phyloP scores from a whole-genome alignment of 1,140 invertebrate genomes.

The Brachionus rotundiformis region DNA sequence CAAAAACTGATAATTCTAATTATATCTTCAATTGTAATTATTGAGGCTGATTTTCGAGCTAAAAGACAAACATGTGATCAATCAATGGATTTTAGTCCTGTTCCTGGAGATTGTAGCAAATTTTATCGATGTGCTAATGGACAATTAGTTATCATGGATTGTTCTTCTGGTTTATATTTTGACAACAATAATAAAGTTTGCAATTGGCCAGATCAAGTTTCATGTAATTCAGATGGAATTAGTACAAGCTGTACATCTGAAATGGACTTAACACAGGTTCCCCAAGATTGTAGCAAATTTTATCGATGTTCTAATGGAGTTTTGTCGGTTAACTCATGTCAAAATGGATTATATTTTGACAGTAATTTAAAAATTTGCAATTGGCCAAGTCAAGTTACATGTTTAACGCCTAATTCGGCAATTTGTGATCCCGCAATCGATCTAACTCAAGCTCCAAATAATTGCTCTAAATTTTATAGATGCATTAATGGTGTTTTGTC shows the following conservation, averaged over 20 bases:
- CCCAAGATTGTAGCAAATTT: slow-evolving; percentile 10
- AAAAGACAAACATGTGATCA: background rate
- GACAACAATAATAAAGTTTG: slow-evolving; percentile 10
- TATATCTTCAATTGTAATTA: background rate
- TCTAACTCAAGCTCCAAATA: background rate
- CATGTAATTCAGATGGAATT: background rate
- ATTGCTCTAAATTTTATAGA: slow-evolving; percentile 45
- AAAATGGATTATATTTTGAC: background rate
- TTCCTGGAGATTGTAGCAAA: slow-evolving; percentile 18
- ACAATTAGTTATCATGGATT: background rate
- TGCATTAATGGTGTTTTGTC: slow-evolving; percentile 14
- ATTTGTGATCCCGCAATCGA: background rate
- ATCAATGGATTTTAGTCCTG: background rate
- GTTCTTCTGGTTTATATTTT: background rate
- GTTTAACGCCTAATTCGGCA: background rate
- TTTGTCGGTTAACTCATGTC: background rate
- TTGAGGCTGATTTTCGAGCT: background rate
- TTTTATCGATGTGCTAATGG: slow-evolving; percentile 42
- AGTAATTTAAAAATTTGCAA: slow-evolving; percentile 2
- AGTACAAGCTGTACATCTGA: background rate
- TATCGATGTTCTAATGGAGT: background rate
- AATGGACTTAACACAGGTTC: slow-evolving; percentile 1
- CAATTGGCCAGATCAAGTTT: background rate
- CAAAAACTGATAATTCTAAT: background rate
- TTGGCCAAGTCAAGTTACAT: background rate